Evolutionary conservation across 2,113 vertebrate species (phyloP).

Genomic region (Micronisus gabar): DNA sequence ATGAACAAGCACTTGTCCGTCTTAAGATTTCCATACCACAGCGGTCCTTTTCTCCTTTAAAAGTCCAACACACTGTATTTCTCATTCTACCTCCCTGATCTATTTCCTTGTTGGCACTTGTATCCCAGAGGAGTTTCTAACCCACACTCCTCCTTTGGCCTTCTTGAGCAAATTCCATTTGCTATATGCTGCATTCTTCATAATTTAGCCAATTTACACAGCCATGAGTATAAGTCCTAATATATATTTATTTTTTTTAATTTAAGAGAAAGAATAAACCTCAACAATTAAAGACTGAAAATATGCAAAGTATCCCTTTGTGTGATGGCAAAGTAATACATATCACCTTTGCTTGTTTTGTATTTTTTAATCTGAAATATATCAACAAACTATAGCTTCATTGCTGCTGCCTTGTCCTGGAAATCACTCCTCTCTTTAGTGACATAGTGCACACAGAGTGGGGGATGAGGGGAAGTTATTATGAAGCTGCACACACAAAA

Average conservation of each 20-base stretch:
- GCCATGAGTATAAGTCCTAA: not conserved
- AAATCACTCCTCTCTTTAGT: not conserved
- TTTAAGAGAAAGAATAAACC: not conserved
- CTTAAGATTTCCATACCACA: not conserved
- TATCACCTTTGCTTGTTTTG: rapidly evolving
- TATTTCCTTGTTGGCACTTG: not conserved
- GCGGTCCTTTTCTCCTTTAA: not conserved
- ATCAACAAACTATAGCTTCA: not conserved
- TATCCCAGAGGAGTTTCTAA: not conserved
- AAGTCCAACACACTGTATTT: not conserved
- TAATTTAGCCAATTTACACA: not conserved
- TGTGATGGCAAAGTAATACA: not conserved
- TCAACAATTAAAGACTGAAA: not conserved
- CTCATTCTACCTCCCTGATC: not conserved
- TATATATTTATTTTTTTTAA: not conserved
- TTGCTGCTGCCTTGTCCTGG: not conserved
- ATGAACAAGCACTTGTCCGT: not conserved
- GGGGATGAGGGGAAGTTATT: not conserved
- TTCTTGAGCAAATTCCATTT: not conserved
- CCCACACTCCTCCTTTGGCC: no score
- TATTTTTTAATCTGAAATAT: not conserved
- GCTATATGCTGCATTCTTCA: not conserved
- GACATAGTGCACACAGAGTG: not conserved
- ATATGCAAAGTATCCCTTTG: not conserved
- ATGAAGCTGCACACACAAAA: not conserved